These are phyloP conservation scores for Hydrolagus affinis DNA, from an alignment of 2,113 vertebrate species.

Conservation along the genomic window DNA sequence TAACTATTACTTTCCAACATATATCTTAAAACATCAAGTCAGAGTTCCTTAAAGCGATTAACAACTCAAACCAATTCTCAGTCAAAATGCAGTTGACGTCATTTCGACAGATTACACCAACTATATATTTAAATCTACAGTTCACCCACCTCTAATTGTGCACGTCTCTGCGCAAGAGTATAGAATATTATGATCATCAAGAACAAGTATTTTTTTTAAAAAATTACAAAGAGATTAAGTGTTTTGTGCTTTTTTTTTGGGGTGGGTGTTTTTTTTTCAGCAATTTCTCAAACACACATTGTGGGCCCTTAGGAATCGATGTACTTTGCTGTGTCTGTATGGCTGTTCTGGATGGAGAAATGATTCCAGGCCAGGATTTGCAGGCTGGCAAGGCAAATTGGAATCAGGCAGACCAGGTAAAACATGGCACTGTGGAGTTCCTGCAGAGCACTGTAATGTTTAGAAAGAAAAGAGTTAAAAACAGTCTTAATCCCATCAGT, in stretches of 20 bases:
- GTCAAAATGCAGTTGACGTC: no score
- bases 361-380: slow-evolving; percentile 72
- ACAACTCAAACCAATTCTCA: no score
- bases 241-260: not conserved
- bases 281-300: slow-evolving; percentile 35
- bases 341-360: slow-evolving; percentile 73
- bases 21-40: no score
- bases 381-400: slow-evolving; percentile 56
- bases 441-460: slow-evolving; percentile 50
- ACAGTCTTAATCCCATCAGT: not conserved
- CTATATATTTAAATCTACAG: not conserved
- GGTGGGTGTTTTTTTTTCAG: not conserved
- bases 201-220: not conserved
- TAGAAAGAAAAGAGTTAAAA: slow-evolving; percentile 17
- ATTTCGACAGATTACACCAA: no score
- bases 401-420: slow-evolving; percentile 71
- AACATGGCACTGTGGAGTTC: slow-evolving; percentile 71
- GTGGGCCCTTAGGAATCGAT: slow-evolving; percentile 42
- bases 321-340: slow-evolving; percentile 49
- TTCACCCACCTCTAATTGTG: not conserved
- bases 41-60: no score
- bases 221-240: not conserved
- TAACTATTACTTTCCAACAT: no score
- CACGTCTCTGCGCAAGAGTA: not conserved
- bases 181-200: not conserved